phyloP scores from a whole-genome alignment of 2,888 invertebrate species.

The Dryococelus australis region DNA sequence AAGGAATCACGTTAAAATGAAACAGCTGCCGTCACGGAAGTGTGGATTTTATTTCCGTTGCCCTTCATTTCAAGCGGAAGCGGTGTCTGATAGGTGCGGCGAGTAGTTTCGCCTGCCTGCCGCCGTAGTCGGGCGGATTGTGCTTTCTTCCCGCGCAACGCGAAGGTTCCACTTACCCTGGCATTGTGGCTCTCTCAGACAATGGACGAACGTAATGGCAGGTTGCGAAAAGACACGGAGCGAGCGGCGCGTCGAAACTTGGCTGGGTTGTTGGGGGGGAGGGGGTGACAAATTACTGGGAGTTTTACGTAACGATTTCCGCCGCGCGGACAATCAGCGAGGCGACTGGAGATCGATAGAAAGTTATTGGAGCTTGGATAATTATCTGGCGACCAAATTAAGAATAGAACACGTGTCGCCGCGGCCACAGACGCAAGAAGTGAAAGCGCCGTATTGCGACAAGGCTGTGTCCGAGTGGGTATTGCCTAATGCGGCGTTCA shows the following conservation, averaged over 20 bases:
- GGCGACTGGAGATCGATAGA: background rate
- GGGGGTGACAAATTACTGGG: background rate
- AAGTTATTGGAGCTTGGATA: conserved; percentile 4
- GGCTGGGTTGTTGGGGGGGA: background rate
- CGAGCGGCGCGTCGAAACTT: background rate
- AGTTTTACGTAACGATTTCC: conserved; percentile 9
- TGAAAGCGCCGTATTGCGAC: background rate
- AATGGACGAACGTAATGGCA: background rate
- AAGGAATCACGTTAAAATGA: too few relatives aligned
- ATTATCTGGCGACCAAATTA: conserved; percentile 3
- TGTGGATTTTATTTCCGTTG: background rate
- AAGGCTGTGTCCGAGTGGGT: background rate
- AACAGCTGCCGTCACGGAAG: too few relatives aligned
- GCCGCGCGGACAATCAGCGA: background rate
- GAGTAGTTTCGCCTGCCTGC: too few relatives aligned
- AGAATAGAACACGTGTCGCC: background rate
- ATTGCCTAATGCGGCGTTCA: background rate
- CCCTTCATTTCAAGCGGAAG: background rate
- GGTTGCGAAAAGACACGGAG: conserved; percentile 9
- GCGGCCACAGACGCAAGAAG: background rate
- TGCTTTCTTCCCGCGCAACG: background rate
- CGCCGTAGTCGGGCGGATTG: too few relatives aligned
- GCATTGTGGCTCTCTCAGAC: background rate
- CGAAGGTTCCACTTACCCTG: background rate
- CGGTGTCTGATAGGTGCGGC: too few relatives aligned